Percentiles rank a stretch among this genome's conserved stretches.
These are phyloP conservation scores for Clavelina lepadiformis DNA, from an alignment of 23 tunicate genomes.

Conservation along the genomic window DNA sequence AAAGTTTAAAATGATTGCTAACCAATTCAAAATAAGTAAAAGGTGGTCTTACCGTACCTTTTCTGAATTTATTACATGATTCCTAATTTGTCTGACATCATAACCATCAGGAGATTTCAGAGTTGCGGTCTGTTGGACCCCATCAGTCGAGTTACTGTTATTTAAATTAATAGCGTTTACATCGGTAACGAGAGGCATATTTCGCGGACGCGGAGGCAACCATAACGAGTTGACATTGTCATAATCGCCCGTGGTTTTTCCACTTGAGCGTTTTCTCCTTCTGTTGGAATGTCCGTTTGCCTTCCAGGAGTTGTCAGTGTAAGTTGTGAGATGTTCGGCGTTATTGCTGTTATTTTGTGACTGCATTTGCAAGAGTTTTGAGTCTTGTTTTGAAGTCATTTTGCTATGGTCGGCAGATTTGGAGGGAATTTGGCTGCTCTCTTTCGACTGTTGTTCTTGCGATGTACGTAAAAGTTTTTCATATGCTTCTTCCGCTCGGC, in stretches of 20 bases:
- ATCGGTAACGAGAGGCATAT: background rate
- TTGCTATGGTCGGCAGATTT: background rate
- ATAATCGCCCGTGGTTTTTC: conserved; percentile 16
- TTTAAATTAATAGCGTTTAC: conserved; percentile 4
- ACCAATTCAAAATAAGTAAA: too few relatives aligned
- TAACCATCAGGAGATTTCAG: background rate
- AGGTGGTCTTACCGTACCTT: too few relatives aligned
- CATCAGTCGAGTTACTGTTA: background rate
- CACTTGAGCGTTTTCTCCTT: background rate
- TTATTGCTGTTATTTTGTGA: conserved; percentile 26
- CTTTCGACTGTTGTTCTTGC: background rate
- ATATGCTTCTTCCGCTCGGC: background rate
- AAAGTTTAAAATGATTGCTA: too few relatives aligned
- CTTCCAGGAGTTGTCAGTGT: background rate
- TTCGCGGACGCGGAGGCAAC: conserved; percentile 8
- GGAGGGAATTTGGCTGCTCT: background rate
- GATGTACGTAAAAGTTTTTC: background rate
- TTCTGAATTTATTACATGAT: too few relatives aligned
- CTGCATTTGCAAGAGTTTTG: too few relatives aligned
- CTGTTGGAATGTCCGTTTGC: conserved; percentile 1
- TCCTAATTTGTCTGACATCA: too few relatives aligned
- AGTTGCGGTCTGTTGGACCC: background rate
- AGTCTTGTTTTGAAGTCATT: too few relatives aligned
- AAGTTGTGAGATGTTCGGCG: background rate
- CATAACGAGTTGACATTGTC: conserved; percentile 19